Evolutionary conservation across 2,113 vertebrate species (phyloP), one percentile per base, ranked within the genome.

Genomic region (Sisor rabdophorus): DNA sequence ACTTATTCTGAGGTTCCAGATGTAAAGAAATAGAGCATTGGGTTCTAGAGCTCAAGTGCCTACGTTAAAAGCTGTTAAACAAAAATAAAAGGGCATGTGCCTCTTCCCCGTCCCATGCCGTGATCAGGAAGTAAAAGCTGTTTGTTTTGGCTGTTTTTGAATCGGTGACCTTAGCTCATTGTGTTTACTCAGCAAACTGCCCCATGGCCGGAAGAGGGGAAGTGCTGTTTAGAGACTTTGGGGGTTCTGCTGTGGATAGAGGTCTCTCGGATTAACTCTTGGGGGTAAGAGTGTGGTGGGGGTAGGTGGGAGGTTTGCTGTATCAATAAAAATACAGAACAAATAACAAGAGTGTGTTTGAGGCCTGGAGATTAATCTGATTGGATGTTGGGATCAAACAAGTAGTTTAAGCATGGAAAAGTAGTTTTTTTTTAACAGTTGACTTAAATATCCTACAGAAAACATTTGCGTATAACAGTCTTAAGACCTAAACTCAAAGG

Each of bases 121-220:
- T 6, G 84, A 89, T 87, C 84, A 84, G 73, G 24, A 83, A 61
- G 81, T 64, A 63, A 76, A 80, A 80, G 77, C 81, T 90, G 88
- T 89, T 91, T 90, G 78, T 85, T 73, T 91, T 91, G 91, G 90
- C 90, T 81, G 69, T 69, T 68, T 88, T 89, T 88, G 79, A 88
- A 87, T 90, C 85, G 32, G 79, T 80, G 77, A 60, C 81, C 75
- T 53, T 79, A 53, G 79, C 75, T 47, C 75, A 80, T 69, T 70
- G 78, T 89, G 84, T 90, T 90, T 89, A 81, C 84, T 76, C 78
- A 86, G 82, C 81, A 85, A 86, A 84, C 78, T 76, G 83, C 87
- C 82, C 83, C 79, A 58, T 12, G 48, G 28, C 65, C 67, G 55
- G 32, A 73, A 54, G 59, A 55, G 19, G 70, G 69, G 59, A 50